These are phyloP conservation scores for Sminthopsis crassicaudata DNA, from an alignment of 2,113 vertebrate species.

Conservation along the genomic window DNA sequence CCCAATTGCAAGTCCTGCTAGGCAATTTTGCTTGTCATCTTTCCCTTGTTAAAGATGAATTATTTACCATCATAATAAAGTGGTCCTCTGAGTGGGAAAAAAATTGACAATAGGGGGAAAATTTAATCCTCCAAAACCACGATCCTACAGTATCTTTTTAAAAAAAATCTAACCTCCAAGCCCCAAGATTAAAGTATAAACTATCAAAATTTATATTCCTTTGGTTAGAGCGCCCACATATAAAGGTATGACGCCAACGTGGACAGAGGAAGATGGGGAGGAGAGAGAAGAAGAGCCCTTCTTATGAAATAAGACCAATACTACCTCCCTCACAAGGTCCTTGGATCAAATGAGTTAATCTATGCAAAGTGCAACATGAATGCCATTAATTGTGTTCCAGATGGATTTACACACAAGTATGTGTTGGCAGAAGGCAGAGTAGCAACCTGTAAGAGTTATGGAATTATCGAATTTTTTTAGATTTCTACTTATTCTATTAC, in stretches of 20 bases:
- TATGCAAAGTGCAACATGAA: not conserved
- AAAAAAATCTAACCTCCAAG: not conserved
- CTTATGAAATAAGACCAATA: not conserved
- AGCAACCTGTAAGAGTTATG: not conserved
- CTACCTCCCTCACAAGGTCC: not conserved
- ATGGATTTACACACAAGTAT: not conserved
- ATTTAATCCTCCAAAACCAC: too few species aligned
- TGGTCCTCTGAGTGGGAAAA: too few species aligned
- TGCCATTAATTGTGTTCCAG: not conserved
- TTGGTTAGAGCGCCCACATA: not conserved
- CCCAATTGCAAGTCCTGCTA: too few species aligned
- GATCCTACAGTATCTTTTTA: too few species aligned
- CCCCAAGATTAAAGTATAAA: not conserved
- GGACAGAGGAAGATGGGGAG: too few species aligned
- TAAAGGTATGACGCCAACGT: too few species aligned
- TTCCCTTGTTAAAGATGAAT: too few species aligned
- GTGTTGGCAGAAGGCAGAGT: not conserved
- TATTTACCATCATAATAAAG: too few species aligned
- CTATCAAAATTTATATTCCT: not conserved
- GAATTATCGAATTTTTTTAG: not conserved
- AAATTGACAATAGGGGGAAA: too few species aligned
- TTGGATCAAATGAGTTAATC: not conserved
- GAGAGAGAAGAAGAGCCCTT: too few species aligned
- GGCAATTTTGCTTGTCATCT: too few species aligned
- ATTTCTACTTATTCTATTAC: not conserved